Conservation (phyloP, 1,140 invertebrate species). For the Lepeophtheirus salmonis region DNA sequence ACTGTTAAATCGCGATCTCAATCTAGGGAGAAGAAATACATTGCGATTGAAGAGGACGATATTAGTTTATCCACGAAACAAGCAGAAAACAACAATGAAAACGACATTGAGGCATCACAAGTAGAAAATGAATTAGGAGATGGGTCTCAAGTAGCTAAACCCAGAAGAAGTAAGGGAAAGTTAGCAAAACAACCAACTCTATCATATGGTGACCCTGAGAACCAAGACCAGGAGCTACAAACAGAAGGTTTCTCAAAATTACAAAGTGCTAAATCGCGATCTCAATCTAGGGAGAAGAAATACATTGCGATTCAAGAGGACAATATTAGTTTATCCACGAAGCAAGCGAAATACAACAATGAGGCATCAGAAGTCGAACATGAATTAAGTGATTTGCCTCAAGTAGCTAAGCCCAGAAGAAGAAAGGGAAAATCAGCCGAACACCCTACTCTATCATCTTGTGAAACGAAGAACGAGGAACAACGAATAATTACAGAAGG, state of each 20-base stretch:
- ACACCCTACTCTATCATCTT: not conserved
- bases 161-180: not conserved
- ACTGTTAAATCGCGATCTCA: not conserved
- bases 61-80: too few species aligned
- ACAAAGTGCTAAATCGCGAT: not conserved
- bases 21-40: not conserved
- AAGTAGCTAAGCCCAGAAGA: not conserved
- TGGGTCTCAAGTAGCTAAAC: not conserved
- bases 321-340: not conserved
- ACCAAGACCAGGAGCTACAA: not conserved
- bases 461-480: not conserved
- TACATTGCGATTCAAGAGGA: not conserved
- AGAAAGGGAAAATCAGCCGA: not conserved
- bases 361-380: not conserved
- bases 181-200: not conserved
- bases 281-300: not conserved
- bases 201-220: not conserved
- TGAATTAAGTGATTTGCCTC: not conserved
- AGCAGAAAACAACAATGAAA: not conserved
- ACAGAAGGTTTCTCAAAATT: too few species aligned
- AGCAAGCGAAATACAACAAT: not conserved
- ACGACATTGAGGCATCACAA: not conserved
- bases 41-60: not conserved
- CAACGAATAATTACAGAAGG: too few species aligned
- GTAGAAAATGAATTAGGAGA: not conserved